Evolutionary conservation across 2,888 invertebrate genomes (phyloP), one percentile per base, ranked within the genome.

Genomic region (Myathropa florea): DNA sequence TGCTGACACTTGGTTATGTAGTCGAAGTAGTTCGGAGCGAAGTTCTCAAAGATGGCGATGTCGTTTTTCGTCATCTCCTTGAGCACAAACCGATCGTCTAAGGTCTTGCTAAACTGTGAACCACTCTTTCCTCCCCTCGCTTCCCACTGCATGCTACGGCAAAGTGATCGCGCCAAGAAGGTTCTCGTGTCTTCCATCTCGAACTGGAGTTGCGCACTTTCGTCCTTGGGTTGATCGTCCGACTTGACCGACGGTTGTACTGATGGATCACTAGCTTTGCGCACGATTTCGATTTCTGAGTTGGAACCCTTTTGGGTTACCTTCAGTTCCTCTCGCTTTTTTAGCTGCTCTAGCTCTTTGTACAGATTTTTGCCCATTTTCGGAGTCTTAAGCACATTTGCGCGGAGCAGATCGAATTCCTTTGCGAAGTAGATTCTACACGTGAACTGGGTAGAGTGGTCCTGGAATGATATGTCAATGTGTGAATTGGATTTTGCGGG

Each of bases 121-220:
- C 99, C 99, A 0, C 99, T 99, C 93, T 99, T 99, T 36, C 99
- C 99, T 4, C 99, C 99, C 88, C 96, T 94, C 0, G 99, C 98
- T 63, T 97, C 96, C 98, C 98, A 99, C 73, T 96, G 96, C 46
- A 96, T 94, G 91, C 98, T 98, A 88, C 96, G 94, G 46, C 97
- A 95, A 73, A 98, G 93, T 24, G 98, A 98, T 10, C 98, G 94
- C n/a, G 97, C 95, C 91, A 96, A 97, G 0, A 95, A 95, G 88
- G 96, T 92, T 95, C 97, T 39, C 0, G 91, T 90, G 76, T 91
- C 92, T 67, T 93, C 94, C 90, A 90, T 88, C 90, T 93, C 82
- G 73, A 89, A 73, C 89, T 91, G 88, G 7, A 86, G 21, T 33
- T 81, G 89, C 12, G 73, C 23, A 60, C 81, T 89, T 3, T 91